Conservation (phyloP, 2,888 invertebrate genomes). For the Amblyjoppa proteus region DNA sequence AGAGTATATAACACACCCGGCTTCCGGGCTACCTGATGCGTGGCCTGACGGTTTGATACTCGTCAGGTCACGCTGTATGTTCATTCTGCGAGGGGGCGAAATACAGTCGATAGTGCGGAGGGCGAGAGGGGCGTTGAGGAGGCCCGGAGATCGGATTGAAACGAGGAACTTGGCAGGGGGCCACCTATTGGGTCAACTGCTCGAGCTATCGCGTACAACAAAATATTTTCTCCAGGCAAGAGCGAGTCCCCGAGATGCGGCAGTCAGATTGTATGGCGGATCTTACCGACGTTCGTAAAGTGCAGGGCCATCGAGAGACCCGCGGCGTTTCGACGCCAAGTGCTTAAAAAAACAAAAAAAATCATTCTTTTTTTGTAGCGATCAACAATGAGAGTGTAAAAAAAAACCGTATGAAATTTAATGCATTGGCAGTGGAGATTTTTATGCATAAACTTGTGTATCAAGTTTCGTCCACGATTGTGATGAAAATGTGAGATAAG, state of each 20-base stretch:
- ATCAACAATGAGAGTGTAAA: too few species aligned
- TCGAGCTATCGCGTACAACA: conserved; percentile 50
- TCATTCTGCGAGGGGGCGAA: background rate
- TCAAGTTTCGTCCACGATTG: too few species aligned
- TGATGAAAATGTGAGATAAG: too few species aligned
- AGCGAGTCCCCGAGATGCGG: conserved; percentile 5
- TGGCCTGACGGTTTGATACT: background rate
- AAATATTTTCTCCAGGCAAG: conserved; percentile 56
- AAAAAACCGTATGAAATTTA: too few species aligned
- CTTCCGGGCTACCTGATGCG: conserved; percentile 26
- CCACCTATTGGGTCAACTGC: conserved; percentile 60
- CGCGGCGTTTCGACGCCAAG: background rate
- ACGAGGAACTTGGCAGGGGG: conserved; percentile 63
- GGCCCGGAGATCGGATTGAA: conserved; percentile 25
- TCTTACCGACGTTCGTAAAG: background rate
- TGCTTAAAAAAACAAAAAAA: too few species aligned
- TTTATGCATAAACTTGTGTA: too few species aligned
- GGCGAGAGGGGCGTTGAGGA: background rate
- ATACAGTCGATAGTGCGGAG: conserved; percentile 42
- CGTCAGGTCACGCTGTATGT: background rate
- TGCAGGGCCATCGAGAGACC: background rate
- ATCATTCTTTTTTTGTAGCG: too few species aligned
- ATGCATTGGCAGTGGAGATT: too few species aligned
- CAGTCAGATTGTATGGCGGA: conserved; percentile 30
- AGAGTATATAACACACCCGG: background rate